Evolutionary conservation across 2,888 invertebrate species (phyloP).

Genomic region (Eulithis prunata): DNA sequence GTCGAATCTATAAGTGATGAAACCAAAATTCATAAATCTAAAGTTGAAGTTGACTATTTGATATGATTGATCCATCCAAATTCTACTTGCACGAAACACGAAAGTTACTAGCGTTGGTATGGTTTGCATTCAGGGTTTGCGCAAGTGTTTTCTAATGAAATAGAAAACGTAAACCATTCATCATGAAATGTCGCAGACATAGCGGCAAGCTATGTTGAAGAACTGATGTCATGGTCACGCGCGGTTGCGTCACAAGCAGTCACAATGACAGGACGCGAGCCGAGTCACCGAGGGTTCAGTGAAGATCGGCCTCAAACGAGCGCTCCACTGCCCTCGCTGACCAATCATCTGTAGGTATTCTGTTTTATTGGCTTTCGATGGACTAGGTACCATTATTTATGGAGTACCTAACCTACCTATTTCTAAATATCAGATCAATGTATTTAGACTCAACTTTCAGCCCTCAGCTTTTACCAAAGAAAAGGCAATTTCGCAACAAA

Average conservation of each 20-base stretch:
- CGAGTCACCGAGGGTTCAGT: slow-evolving; percentile 40
- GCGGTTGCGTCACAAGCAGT: slow-evolving; percentile 64
- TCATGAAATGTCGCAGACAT: slow-evolving; percentile 59
- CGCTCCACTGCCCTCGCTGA: slow-evolving; percentile 58
- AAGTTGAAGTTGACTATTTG: slow-evolving; percentile 12
- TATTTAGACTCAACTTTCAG: background rate
- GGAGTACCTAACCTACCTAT: too few relatives aligned
- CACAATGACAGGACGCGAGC: slow-evolving; percentile 41
- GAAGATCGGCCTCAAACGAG: slow-evolving; percentile 48
- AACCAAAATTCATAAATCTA: slow-evolving; percentile 34
- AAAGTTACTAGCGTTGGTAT: slow-evolving; percentile 31
- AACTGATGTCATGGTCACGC: slow-evolving; percentile 75
- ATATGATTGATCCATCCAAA: slow-evolving; percentile 25
- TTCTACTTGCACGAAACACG: slow-evolving; percentile 34
- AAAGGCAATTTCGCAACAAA: slow-evolving; percentile 21
- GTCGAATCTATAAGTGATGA: slow-evolving; percentile 4
- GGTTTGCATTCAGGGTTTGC: slow-evolving; percentile 20
- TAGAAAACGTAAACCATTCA: slow-evolving; percentile 57
- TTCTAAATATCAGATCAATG: background rate
- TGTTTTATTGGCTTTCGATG: slow-evolving; percentile 3
- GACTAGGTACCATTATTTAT: background rate
- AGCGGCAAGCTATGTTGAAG: slow-evolving; percentile 54
- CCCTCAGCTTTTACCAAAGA: background rate
- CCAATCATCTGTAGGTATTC: slow-evolving; percentile 51
- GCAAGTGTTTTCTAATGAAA: slow-evolving; percentile 53